Conservation (phyloP, 2,797 vertebrate genomes). For the Acridotheres tristis region DNA sequence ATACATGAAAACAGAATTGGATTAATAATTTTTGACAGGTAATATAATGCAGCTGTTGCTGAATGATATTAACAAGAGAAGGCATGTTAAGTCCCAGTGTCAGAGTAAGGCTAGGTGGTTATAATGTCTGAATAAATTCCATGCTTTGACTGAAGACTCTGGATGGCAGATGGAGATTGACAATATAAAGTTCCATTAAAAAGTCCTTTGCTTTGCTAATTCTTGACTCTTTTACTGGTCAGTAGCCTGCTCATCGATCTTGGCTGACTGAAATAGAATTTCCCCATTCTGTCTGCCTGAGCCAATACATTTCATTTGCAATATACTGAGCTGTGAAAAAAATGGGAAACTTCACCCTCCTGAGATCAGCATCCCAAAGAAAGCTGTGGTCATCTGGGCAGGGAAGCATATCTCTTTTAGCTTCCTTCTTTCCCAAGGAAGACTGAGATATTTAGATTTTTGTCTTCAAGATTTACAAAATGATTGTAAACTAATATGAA, state of each 20-base stretch:
- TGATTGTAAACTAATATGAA: neutral
- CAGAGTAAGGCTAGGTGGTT: slow-evolving; percentile 46
- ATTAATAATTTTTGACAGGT: slow-evolving; percentile 70
- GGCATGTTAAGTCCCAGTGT: slow-evolving; percentile 46
- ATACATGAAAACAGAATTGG: slow-evolving; percentile 67
- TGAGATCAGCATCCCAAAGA: neutral
- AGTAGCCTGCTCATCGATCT: slow-evolving; percentile 33
- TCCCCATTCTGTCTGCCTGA: neutral
- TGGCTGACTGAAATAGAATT: slow-evolving; percentile 25
- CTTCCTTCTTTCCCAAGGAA: neutral
- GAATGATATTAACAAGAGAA: slow-evolving; percentile 57
- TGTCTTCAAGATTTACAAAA: neutral
- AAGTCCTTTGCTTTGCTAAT: slow-evolving; percentile 61
- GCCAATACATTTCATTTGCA: neutral
- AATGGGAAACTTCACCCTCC: neutral
- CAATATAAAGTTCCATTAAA: slow-evolving; percentile 49
- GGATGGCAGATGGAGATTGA: slow-evolving; percentile 1
- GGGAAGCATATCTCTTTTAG: neutral
- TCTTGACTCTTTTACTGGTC: slow-evolving; percentile 7
- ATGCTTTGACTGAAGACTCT: slow-evolving; percentile 51
- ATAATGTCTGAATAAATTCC: slow-evolving; percentile 57
- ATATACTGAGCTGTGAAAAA: neutral
- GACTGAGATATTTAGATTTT: neutral
- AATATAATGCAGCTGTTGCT: slow-evolving; percentile 55
- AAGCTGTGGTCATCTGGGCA: neutral